These are phyloP conservation scores for Hydrotaea cyrtoneurina DNA, from an alignment of 2,888 invertebrate genomes.

Conservation along the genomic window DNA sequence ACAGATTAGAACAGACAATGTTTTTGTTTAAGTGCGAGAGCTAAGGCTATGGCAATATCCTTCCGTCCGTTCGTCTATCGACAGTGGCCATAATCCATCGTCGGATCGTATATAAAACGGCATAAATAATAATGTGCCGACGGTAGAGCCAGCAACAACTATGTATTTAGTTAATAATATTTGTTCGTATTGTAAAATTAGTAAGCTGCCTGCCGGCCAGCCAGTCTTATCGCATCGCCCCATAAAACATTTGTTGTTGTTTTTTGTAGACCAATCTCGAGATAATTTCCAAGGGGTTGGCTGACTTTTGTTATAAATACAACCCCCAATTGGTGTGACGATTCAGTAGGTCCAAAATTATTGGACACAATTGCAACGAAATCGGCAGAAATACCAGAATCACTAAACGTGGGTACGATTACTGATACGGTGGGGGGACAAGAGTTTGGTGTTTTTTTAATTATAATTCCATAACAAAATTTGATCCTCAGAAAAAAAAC, in stretches of 20 bases:
- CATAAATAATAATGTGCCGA: not conserved
- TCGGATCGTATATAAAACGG: too few relatives aligned
- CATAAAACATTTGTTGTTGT: conserved; percentile 41
- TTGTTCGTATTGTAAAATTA: not conserved
- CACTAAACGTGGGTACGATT: not conserved
- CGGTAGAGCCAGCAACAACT: not conserved
- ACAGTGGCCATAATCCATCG: not conserved
- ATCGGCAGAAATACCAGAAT: not conserved
- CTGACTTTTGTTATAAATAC: conserved; percentile 56
- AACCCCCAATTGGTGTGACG: conserved; percentile 31
- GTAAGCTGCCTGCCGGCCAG: not conserved
- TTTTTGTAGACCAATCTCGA: conserved; percentile 10
- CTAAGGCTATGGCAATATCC: too few relatives aligned
- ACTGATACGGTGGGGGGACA: not conserved
- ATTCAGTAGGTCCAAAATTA: conserved; percentile 67
- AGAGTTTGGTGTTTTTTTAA: too few relatives aligned
- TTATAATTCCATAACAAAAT: too few relatives aligned
- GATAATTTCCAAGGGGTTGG: conserved; percentile 1
- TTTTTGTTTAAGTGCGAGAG: too few relatives aligned
- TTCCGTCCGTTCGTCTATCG: not conserved
- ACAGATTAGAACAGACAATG: too few relatives aligned
- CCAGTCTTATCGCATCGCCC: conserved; percentile 48
- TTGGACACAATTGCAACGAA: conserved; percentile 41
- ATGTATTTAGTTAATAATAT: not conserved
- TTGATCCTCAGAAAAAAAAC: too few relatives aligned